Conservation (phyloP, 53 echinoderm and acorn worm genomes). For the Crossaster papposus region DNA sequence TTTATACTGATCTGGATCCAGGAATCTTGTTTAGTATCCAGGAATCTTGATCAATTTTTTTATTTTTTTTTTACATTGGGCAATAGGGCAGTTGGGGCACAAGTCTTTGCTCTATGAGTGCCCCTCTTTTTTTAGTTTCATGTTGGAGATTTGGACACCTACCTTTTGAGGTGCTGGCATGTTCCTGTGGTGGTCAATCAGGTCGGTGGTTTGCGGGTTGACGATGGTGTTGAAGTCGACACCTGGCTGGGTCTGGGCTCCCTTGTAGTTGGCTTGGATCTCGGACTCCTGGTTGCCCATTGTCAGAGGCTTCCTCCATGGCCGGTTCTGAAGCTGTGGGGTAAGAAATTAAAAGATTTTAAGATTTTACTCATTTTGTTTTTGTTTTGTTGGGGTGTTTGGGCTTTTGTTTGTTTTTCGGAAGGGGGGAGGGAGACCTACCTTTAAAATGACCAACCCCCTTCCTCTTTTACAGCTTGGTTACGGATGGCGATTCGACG, state of each 20-base stretch:
- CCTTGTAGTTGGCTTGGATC: constrained; percentile 85
- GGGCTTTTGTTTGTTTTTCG: no score
- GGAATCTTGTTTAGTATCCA: no score
- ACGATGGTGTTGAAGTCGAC: constrained; percentile 86
- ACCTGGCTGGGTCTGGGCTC: constrained; percentile 78
- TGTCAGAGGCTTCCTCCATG: constrained; percentile 91
- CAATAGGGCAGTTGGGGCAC: no score
- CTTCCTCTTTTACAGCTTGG: no score
- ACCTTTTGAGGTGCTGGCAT: constrained; percentile 84
- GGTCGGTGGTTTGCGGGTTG: constrained; percentile 79
- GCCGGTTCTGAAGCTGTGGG: constrained; percentile 83
- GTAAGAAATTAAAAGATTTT: not conserved
- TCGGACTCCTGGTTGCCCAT: constrained; percentile 92
- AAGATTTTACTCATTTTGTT: no score
- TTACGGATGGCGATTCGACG: no score
- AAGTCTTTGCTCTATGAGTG: not conserved
- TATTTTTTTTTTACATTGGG: no score
- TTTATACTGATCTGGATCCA: no score
- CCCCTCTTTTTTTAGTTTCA: not conserved
- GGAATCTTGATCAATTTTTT: no score
- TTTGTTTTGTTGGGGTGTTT: no score
- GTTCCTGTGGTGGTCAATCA: constrained; percentile 79
- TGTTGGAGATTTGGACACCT: not conserved
- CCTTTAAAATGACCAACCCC: no score
- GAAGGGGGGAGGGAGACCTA: no score